phyloP scores from a whole-genome alignment of 2,797 vertebrate species.

The Coranthus polyacanthus region DNA sequence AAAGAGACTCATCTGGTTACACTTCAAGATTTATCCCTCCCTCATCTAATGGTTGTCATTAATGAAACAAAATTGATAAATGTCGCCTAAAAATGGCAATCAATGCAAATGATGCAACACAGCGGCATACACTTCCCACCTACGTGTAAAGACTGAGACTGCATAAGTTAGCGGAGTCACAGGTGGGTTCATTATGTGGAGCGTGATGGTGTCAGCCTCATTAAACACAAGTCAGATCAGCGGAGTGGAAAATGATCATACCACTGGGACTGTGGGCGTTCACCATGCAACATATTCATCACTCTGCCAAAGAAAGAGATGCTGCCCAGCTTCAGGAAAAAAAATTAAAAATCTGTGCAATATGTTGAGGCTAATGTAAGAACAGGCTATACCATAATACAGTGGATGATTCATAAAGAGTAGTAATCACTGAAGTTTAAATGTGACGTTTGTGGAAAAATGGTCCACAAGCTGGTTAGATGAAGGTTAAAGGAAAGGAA shows the following conservation, averaged over 20 bases:
- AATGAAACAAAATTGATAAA: constrained; percentile 20
- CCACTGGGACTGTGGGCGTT: constrained; percentile 56
- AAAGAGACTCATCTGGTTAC: background rate
- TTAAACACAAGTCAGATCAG: constrained; percentile 66
- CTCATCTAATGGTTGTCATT: constrained; percentile 3
- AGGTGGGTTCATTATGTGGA: constrained; percentile 74
- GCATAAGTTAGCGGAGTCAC: constrained; percentile 61
- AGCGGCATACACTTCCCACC: constrained; percentile 8
- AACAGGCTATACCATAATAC: background rate
- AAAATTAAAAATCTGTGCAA: background rate
- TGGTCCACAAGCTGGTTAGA: too few species aligned
- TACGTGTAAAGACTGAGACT: constrained; percentile 18
- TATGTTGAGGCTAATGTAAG: background rate
- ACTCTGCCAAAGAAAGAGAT: constrained; percentile 10
- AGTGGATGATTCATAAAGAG: background rate
- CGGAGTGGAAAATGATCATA: constrained; percentile 61
- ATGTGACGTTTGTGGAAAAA: too few species aligned
- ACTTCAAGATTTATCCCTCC: background rate
- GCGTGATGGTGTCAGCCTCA: constrained; percentile 68
- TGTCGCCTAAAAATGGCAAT: background rate
- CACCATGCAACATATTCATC: constrained; percentile 46
- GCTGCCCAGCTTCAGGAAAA: constrained; percentile 11
- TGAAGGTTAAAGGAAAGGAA: too few species aligned
- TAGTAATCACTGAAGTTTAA: too few species aligned
- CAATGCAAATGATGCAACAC: constrained; percentile 25